phyloP scores from a whole-genome alignment of 37 sponge, comb jelly and placozoan species.

The Agelas oroides region DNA sequence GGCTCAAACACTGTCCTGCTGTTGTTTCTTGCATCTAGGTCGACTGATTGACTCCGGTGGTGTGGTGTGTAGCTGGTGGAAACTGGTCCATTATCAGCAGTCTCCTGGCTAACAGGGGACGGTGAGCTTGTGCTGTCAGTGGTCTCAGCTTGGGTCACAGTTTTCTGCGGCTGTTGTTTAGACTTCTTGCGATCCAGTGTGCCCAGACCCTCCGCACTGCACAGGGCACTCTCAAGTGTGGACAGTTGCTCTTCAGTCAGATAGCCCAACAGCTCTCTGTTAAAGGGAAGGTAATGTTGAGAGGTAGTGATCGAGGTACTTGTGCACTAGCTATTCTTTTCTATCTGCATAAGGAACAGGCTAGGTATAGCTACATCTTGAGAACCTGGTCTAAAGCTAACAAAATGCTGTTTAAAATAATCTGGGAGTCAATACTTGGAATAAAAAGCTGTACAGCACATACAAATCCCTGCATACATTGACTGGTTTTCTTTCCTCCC shows the following conservation, averaged over 20 bases:
- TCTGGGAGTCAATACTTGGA: too few species aligned
- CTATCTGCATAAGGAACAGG: too few species aligned
- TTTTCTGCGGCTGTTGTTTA: background rate
- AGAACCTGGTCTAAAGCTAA: too few species aligned
- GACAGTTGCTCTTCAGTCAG: slow-evolving; percentile 63
- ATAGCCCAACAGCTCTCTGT: slow-evolving; percentile 61
- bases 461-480: too few species aligned
- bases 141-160: background rate
- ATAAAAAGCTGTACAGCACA: too few species aligned
- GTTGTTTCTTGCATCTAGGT: slow-evolving; percentile 18
- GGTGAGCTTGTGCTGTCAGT: background rate
- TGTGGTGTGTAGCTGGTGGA: background rate
- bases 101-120: background rate
- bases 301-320: too few species aligned
- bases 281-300: background rate
- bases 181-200: slow-evolving; percentile 41
- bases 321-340: too few species aligned
- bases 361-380: too few species aligned
- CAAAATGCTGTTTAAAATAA: too few species aligned
- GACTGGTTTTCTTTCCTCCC: too few species aligned
- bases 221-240: slow-evolving; percentile 71
- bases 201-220: slow-evolving; percentile 79
- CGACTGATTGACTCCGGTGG: slow-evolving; percentile 4
- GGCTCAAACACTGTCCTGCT: slow-evolving; percentile 45
- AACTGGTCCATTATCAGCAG: background rate